Evolutionary conservation across 2,888 invertebrate species (phyloP).

Genomic region (Brachynemurus nebulosus): DNA sequence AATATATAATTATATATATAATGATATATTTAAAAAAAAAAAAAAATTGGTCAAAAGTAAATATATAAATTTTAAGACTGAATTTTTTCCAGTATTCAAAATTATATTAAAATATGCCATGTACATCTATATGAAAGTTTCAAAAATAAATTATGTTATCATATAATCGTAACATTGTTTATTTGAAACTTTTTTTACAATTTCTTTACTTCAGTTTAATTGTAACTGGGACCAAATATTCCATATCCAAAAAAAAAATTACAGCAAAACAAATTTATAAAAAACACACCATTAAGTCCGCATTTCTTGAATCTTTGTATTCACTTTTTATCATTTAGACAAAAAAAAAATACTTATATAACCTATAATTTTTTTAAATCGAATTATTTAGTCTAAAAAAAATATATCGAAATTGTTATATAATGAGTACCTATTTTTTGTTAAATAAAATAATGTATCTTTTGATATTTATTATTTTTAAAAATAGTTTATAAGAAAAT

Average conservation of each 20-base stretch:
- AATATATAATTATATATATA: not conserved
- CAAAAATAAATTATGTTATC: not conserved
- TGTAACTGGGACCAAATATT: constrained; percentile 33
- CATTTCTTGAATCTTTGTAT: constrained; percentile 1
- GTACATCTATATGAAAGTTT: not conserved
- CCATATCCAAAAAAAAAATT: constrained; percentile 28
- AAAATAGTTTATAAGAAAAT: constrained; percentile 5
- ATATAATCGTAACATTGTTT: not conserved
- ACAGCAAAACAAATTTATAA: constrained; percentile 23
- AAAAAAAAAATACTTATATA: not conserved
- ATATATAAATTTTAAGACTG: not conserved
- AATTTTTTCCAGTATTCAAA: constrained; percentile 4
- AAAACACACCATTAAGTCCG: constrained; percentile 1
- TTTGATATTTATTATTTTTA: constrained; percentile 4
- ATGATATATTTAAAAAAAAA: no score
- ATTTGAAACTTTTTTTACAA: no score
- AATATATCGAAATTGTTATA: constrained; percentile 4
- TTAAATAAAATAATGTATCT: constrained; percentile 6
- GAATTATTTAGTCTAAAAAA: constrained; percentile 6
- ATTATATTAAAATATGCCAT: constrained; percentile 6
- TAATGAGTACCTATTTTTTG: constrained; percentile 6
- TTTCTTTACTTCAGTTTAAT: constrained; percentile 18
- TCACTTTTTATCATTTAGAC: constrained; percentile 1
- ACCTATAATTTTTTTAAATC: constrained; percentile 4
- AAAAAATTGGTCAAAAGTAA: not conserved